A percentile compares a stretch with the other conserved stretches of the same genome.
phyloP scores from a whole-genome alignment of 1,140 invertebrate genomes.

The Nylanderia fulva region DNA sequence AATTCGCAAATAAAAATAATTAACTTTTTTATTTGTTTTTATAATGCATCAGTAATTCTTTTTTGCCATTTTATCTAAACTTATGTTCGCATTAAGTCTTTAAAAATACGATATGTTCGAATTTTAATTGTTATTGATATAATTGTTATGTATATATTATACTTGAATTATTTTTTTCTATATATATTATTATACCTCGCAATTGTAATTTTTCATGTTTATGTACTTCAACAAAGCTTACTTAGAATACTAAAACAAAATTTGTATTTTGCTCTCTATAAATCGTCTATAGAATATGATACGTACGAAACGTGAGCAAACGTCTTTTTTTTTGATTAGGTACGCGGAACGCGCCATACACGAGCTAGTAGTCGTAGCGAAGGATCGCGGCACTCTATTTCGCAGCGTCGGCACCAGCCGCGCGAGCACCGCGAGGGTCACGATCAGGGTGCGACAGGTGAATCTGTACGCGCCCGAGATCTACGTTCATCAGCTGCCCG shows the following conservation, averaged over 20 bases:
- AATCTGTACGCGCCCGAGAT: constrained; percentile 96
- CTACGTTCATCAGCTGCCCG: constrained; percentile 91
- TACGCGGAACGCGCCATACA: constrained; percentile 90
- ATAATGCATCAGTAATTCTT: not conserved
- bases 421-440: constrained; percentile 90
- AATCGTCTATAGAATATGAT: not conserved
- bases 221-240: not conserved
- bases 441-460: constrained; percentile 93
- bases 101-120: not conserved
- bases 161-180: not conserved
- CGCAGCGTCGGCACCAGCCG: constrained; percentile 86
- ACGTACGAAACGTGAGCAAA: not conserved
- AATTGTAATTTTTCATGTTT: not conserved
- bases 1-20: not conserved
- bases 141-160: too few relatives aligned
- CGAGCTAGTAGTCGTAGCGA: constrained; percentile 92
- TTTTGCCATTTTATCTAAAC: not conserved
- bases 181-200: not conserved
- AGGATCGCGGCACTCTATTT: constrained; percentile 92
- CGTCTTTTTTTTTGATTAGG: constrained; percentile 69
- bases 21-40: not conserved
- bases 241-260: not conserved
- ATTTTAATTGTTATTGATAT: too few relatives aligned
- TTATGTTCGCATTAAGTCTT: not conserved
- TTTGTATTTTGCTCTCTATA: not conserved